Base-by-base conservation (phyloP, 2,113 vertebrate species). In the Spilogale gracilis region DNA sequence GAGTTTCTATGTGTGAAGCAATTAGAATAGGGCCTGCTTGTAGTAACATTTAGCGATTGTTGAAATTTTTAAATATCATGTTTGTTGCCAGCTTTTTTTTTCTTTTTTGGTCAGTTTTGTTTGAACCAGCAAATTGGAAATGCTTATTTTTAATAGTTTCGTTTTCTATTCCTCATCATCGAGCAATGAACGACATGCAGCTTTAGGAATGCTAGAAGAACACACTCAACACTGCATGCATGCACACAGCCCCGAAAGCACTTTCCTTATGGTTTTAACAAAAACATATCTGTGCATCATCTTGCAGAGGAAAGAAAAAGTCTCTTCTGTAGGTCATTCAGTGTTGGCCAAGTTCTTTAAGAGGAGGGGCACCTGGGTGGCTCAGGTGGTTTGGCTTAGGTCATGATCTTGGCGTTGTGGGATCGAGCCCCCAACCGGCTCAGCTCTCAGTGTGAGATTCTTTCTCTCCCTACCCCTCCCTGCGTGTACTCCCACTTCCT, bases 81-180 rank as follows among this genome's bases (percentile, higher is more conserved):
- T 94, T 65, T 71, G 43, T 84, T 20, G 18, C 60, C 73, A 69
- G 67, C 25, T 18, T 61, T 2, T 74, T 65, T 52, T 25, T 50
- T n/a, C 67, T 38, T 54, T n/a, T 89, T 4, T 25, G 6, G 32
- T 78, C 9, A 38, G 52, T 89, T 96, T 54, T 93, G 71, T 93
- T 84, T 94, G 84, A 96, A 90, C 38, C 18, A 76, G 69, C 81
- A 81, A 89, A 71, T 94, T 79, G 27, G 78, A 96, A 95, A 92
- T 84, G 48, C 95, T 95, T 91, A 88, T 89, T 97, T 97, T 60
- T 67, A 61, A 48, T 52, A 74, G 87, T 96, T 95, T 97, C n/a
- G 13, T 93, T 95, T 95, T 98, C 83, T 45, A 74, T 80, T 90
- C 89, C 88, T 87, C 61, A 84, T 79, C 79, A 23, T 11, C n/a